Evolutionary conservation across 2,888 invertebrate genomes (phyloP), one percentile per base, ranked within the genome.

Genomic region (Aporophyla lueneburgensis): DNA sequence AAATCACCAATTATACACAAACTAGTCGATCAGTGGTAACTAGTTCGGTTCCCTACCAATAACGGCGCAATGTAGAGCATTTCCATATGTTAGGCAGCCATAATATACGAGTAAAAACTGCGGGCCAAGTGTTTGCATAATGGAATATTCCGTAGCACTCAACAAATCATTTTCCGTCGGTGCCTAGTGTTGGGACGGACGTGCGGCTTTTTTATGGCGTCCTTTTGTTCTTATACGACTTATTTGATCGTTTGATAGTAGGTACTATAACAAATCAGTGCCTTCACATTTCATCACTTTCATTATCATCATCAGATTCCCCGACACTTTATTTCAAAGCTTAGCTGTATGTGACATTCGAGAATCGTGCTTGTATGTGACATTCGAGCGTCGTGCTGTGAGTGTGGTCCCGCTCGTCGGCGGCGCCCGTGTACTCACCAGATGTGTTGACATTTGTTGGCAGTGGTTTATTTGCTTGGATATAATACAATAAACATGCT

Each of bases 121-220:
- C 51, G 73, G 66, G 71, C 86, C 86, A 84, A 87, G 87, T 86
- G 84, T 89, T 89, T 88, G 89, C 88, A 89, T 89, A 90, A 91
- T 88, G 86, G 80, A 89, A 90, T 87, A 86, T 85, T 85, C 87
- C 80, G 81, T 76, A 74, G 85, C 83, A 88, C 87, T 91, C 89
- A 88, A 91, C 91, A 90, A 91, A 91, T 91, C 91, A 91, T 91
- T 89, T 89, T 85, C 78, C 75, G 78, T 83, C 82, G 82, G 83
- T 68, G 78, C 40, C 80, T 87, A 85, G 88, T 74, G 87, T 21
- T 76, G 87, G 80, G 80, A 33, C 33, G 33, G 33, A 78, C 79
- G 72, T 59, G 80, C 2, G 9, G 56, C n/a, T 68, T 78, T 78
- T 33, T 33, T 33, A 33, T 58, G 46, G 40, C n/a, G 4, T 12